These are phyloP conservation scores for Poecilus cupreus DNA, from an alignment of 2,888 invertebrate species.

Conservation along the genomic window DNA sequence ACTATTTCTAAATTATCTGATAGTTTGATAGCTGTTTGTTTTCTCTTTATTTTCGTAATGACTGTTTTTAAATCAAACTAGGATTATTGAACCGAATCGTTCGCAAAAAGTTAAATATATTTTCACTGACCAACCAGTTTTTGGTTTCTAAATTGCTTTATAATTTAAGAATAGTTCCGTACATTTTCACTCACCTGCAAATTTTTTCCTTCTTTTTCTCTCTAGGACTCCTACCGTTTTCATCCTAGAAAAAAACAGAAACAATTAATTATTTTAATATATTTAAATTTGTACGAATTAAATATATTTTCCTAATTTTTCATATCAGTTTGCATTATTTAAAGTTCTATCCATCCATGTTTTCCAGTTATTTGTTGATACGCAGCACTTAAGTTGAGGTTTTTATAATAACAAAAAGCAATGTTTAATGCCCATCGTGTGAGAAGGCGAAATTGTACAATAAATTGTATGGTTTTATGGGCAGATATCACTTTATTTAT, in stretches of 20 bases:
- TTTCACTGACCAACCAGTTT: conserved; percentile 6
- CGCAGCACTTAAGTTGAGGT: no score
- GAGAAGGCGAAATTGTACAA: no score
- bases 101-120: conserved; percentile 15
- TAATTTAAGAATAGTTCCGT: not conserved
- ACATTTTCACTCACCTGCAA: not conserved
- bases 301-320: no score
- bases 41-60: conserved; percentile 51
- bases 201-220: not conserved
- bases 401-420: no score
- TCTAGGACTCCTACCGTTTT: not conserved
- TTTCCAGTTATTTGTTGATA: no score
- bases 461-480: no score
- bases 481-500: no score
- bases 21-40: not conserved
- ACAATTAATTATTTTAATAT: not conserved
- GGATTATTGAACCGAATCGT: conserved; percentile 18
- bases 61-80: conserved; percentile 13
- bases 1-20: conserved; percentile 4
- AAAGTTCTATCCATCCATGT: no score
- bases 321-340: no score
- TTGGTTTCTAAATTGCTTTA: not conserved
- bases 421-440: no score
- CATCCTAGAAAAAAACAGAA: not conserved
- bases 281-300: no score